Evolutionary conservation across 2,888 invertebrate species (phyloP).

Genomic region (Yponomeuta cagnagella): DNA sequence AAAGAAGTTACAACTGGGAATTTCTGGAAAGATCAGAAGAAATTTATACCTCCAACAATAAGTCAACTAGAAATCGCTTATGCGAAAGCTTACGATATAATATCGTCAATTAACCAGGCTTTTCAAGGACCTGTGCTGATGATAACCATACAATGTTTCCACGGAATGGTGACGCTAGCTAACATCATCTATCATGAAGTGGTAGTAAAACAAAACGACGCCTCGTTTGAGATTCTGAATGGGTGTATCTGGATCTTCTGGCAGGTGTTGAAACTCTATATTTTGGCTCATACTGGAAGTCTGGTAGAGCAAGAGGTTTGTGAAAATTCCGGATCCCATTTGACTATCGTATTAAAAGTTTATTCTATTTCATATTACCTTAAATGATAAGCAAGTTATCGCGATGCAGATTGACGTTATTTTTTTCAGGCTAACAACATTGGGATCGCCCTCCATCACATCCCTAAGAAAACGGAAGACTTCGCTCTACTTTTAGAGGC

Average conservation of each 20-base stretch:
- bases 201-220: constrained; percentile 30
- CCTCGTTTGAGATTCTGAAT: constrained; percentile 43
- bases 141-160: constrained; percentile 51
- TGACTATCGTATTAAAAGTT: too few relatives aligned
- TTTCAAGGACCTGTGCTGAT: constrained; percentile 51
- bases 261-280: constrained; percentile 52
- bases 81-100: constrained; percentile 40
- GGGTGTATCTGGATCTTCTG: constrained; percentile 53
- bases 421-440: constrained; percentile 43
- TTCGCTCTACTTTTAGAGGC: constrained; percentile 48
- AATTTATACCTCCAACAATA: constrained; percentile 26
- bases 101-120: constrained; percentile 39
- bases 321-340: not conserved
- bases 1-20: not conserved
- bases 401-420: not conserved
- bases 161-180: constrained; percentile 51
- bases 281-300: constrained; percentile 42
- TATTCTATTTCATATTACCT: not conserved
- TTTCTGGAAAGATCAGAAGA: not conserved
- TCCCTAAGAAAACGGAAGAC: constrained; percentile 47
- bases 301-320: constrained; percentile 31
- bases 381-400: too few relatives aligned
- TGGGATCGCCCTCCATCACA: constrained; percentile 41
- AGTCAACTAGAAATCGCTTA: constrained; percentile 44
- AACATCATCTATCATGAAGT: constrained; percentile 55